Evolutionary conservation across 2,888 invertebrate genomes (phyloP).

Genomic region (Tetragnatha montana): DNA sequence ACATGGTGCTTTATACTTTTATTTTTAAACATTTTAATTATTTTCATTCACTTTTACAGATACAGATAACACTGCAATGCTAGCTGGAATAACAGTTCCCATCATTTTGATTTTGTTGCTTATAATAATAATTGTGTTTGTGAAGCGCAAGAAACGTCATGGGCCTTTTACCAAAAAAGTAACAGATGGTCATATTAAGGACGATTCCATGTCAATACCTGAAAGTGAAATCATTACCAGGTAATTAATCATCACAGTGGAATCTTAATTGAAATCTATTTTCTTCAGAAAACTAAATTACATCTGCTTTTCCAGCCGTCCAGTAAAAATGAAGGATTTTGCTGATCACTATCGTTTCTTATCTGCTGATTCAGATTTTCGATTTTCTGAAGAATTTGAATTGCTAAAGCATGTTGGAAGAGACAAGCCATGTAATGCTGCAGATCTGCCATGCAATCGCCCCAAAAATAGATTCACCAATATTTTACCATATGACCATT

Average conservation of each 20-base stretch:
- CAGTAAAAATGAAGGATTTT: slow-evolving; percentile 89
- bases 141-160: slow-evolving; percentile 80
- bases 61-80: slow-evolving; percentile 89
- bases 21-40: slow-evolving; percentile 6
- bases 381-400: slow-evolving; percentile 98
- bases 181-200: slow-evolving; percentile 78
- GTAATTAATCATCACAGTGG: slow-evolving; percentile 74
- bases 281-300: neutral
- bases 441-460: slow-evolving; percentile 95
- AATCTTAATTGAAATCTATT: neutral
- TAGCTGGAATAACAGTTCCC: slow-evolving; percentile 85
- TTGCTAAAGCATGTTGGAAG: slow-evolving; percentile 95
- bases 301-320: slow-evolving; percentile 55
- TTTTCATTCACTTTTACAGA: slow-evolving; percentile 79
- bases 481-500: slow-evolving; percentile 98
- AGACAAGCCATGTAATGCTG: slow-evolving; percentile 92
- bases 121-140: slow-evolving; percentile 73
- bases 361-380: slow-evolving; percentile 97
- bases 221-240: slow-evolving; percentile 87
- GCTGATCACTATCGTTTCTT: slow-evolving; percentile 94
- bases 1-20: neutral
- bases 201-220: slow-evolving; percentile 85
- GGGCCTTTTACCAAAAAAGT: slow-evolving; percentile 79
- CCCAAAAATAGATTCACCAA: slow-evolving; percentile 99
- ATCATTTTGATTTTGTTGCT: slow-evolving; percentile 80